phyloP scores from a whole-genome alignment of 2,888 invertebrate genomes.

The Dilophus febrilis region DNA sequence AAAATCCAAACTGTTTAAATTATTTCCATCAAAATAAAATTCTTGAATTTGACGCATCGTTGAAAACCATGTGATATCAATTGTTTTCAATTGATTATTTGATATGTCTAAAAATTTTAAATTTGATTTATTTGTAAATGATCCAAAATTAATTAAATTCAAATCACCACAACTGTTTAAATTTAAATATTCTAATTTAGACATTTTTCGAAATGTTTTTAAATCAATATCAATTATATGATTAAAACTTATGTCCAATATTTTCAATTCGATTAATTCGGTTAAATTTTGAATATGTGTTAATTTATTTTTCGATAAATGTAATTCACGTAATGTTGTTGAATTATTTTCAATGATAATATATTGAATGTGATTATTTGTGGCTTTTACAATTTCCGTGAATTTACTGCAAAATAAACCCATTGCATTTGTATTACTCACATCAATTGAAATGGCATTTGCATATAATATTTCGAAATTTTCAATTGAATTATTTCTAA shows the following conservation, averaged over 20 bases:
- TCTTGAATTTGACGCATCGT: not conserved
- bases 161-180: not conserved
- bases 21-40: too few species aligned
- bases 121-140: conserved; percentile 6
- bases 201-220: conserved; percentile 3
- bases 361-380: too few species aligned
- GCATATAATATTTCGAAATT: too few species aligned
- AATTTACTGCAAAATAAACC: too few species aligned
- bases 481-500: too few species aligned
- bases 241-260: conserved; percentile 2
- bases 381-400: too few species aligned
- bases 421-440: too few species aligned
- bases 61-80: conserved; percentile 7
- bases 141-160: conserved; percentile 1
- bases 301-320: not conserved
- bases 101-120: conserved; percentile 6
- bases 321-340: not conserved
- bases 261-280: not conserved
- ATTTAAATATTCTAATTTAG: conserved; percentile 1
- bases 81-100: conserved; percentile 4
- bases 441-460: too few species aligned
- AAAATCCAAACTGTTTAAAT: too few species aligned
- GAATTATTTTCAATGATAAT: too few species aligned
- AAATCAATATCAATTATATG: not conserved
- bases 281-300: not conserved